Evolutionary conservation across 2,113 vertebrate genomes (phyloP).

Genomic region (Rissa tridactyla): DNA sequence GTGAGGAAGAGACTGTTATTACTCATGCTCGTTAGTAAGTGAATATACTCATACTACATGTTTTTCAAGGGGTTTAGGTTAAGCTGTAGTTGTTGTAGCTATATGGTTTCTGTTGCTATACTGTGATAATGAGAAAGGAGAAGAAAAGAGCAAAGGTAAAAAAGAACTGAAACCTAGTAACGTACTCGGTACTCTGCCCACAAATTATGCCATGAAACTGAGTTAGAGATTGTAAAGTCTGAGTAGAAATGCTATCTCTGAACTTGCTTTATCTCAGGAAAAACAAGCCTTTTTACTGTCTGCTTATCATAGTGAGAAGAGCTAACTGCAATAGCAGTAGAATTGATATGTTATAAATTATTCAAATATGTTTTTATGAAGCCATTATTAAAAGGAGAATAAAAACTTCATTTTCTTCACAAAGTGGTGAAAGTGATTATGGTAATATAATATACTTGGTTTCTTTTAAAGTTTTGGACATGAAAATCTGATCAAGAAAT

Average conservation of each 20-base stretch:
- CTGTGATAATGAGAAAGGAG: not conserved
- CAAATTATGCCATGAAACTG: not conserved
- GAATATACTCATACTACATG: not conserved
- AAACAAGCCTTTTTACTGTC: not conserved
- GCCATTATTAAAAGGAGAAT: not conserved
- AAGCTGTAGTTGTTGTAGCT: not conserved
- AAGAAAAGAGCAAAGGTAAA: not conserved
- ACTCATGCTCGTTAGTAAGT: not conserved
- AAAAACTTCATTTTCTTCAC: not conserved
- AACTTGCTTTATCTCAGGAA: not conserved
- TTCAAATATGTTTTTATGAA: not conserved
- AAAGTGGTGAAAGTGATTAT: not conserved
- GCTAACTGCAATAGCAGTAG: not conserved
- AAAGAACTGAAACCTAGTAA: not conserved
- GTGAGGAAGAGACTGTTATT: not conserved
- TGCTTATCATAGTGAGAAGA: not conserved
- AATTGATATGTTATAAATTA: not conserved
- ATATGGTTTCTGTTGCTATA: not conserved
- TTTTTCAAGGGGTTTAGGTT: not conserved
- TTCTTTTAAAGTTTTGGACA: not conserved
- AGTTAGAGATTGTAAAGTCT: not conserved
- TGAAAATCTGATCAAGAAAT: not conserved
- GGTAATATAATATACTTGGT: not conserved
- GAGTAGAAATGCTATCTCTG: not conserved
- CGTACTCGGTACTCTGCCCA: not conserved